Evolutionary conservation across 2,888 invertebrate genomes (phyloP), one percentile per base, ranked within the genome.

Genomic region (Pyrgus malvae): DNA sequence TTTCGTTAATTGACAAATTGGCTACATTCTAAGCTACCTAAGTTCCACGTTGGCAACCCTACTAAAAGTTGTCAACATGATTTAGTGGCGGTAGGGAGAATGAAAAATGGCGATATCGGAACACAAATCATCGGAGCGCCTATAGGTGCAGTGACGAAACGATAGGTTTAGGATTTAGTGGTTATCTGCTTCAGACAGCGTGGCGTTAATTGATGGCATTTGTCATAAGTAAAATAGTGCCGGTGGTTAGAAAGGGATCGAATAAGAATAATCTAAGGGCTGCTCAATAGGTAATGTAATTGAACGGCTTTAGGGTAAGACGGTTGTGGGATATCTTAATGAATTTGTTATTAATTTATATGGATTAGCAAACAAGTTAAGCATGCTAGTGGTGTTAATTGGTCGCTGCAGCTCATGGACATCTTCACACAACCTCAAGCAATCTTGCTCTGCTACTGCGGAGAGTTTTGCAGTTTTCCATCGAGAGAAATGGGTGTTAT

Each of bases 41-140:
- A 29, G 8, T 9, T 16, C 2, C 16, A 2, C 17, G 16, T 35
- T 35, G 35, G 35, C 35, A 35, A 35, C 35, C 35, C 35, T 35
- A 35, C 38, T 19, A n/a, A n/a, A 27, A 63, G 70, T 67, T 70
- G 73, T 69, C 72, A 62, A 55, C 61, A 62, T 72, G 74, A 75
- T 75, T 74, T 74, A 75, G 63, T 67, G 64, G 59, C 60, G 62
- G 60, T 62, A 54, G 67, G 59, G 56, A 38, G 67, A 61, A 68
- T 76, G 76, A 76, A 75, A 75, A 75, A 76, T 74, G 55, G 66
- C 62, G 56, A 62, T 60, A 58, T 55, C 55, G 58, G 48, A 55
- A 60, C 68, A 73, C 74, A 76, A 74, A 74, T 74, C 74, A 74
- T 73, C 65, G 59, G 53, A 58, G 62, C 68, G 68, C 68, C 71